Percentiles rank a stretch among this genome's conserved stretches.
Evolutionary conservation across 2,888 invertebrate genomes (phyloP).

Genomic region (Nebria brevicollis): DNA sequence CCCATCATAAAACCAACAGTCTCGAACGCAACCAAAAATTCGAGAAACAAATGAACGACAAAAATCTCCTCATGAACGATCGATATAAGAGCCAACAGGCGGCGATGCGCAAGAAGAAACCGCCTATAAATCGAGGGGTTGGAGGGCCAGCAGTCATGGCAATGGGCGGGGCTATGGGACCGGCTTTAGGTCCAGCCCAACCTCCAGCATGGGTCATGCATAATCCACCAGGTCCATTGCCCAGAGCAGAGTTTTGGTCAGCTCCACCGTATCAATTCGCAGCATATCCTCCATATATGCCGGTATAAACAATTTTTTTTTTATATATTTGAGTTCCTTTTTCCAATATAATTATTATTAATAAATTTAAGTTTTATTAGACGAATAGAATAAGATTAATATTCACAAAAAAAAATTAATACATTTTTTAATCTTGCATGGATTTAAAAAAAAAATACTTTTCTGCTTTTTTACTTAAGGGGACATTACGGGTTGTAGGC

Average conservation of each 20-base stretch:
- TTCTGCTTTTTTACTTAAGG: too few relatives aligned
- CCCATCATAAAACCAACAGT: slow-evolving; percentile 53
- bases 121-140: background rate
- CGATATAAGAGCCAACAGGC: slow-evolving; percentile 37
- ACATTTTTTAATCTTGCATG: too few relatives aligned
- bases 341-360: background rate
- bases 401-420: background rate
- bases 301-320: background rate
- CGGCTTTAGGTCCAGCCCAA: slow-evolving; percentile 8
- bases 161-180: background rate
- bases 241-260: slow-evolving; percentile 31
- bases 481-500: too few relatives aligned
- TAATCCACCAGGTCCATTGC: slow-evolving; percentile 18
- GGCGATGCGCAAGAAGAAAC: slow-evolving; percentile 35
- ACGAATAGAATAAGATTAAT: background rate
- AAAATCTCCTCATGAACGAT: slow-evolving; percentile 63
- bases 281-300: slow-evolving; percentile 29
- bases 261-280: slow-evolving; percentile 38
- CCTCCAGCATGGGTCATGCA: slow-evolving; percentile 38
- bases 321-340: background rate
- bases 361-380: background rate
- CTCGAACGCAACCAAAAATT: slow-evolving; percentile 57
- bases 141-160: background rate
- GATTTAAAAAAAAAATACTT: too few relatives aligned
- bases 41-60: slow-evolving; percentile 60